A percentile compares a stretch with the other conserved stretches of the same genome.
Evolutionary conservation across 2,113 vertebrate species (phyloP).

Genomic region (Hydrochoerus hydrochaeris): DNA sequence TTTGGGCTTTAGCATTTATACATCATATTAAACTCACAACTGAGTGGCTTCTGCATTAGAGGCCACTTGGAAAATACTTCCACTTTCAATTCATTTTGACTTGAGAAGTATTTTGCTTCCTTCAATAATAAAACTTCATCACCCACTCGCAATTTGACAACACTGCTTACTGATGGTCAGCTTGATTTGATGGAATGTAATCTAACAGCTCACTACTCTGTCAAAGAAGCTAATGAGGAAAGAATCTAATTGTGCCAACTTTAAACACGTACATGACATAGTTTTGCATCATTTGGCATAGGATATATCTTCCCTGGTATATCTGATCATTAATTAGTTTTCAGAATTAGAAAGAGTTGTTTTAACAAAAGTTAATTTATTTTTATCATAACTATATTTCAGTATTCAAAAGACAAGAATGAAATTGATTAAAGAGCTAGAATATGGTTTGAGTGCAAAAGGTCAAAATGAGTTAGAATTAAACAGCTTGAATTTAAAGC

Average conservation of each 20-base stretch:
- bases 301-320: not conserved
- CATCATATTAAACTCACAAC: not conserved
- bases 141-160: not conserved
- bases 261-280: slow-evolving; percentile 3
- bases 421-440: slow-evolving; percentile 46
- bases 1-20: slow-evolving; percentile 3
- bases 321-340: slow-evolving; percentile 58
- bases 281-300: slow-evolving; percentile 32
- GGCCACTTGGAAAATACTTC: not conserved
- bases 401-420: not conserved
- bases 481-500: slow-evolving; percentile 37
- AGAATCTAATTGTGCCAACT: not conserved
- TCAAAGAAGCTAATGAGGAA: slow-evolving; percentile 45
- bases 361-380: slow-evolving; percentile 54
- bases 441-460: not conserved
- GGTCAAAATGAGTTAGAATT: slow-evolving; percentile 59
- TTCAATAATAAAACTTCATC: not conserved
- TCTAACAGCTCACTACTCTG: not conserved
- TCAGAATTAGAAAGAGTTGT: slow-evolving; percentile 49
- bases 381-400: slow-evolving; percentile 46
- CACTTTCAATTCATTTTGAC: not conserved
- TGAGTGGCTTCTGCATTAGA: not conserved
- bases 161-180: not conserved
- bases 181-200: not conserved
- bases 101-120: not conserved